Conservation (phyloP, 2,888 invertebrate species). For the Athalia cordata region DNA sequence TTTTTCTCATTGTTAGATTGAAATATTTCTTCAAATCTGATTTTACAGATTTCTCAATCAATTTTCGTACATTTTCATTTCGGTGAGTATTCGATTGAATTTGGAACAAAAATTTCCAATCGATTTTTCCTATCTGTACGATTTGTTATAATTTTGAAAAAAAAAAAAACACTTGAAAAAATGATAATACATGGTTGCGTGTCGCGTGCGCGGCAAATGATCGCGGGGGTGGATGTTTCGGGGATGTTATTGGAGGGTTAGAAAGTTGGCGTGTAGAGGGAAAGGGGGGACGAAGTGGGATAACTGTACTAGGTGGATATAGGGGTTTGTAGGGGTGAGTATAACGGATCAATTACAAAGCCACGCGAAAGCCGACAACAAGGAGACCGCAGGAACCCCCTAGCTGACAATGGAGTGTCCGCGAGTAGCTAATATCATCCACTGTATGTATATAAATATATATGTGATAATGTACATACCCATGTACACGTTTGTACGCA, state of each 20-base stretch:
- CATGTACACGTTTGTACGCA: background rate
- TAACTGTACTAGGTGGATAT: too few relatives aligned
- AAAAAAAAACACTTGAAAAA: background rate
- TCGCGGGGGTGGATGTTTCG: too few relatives aligned
- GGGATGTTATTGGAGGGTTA: too few relatives aligned
- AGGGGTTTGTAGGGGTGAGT: constrained; percentile 29
- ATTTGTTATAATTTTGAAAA: background rate
- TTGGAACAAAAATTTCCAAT: background rate
- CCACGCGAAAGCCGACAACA: constrained; percentile 56
- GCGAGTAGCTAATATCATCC: constrained; percentile 54
- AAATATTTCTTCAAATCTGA: too few relatives aligned
- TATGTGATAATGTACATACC: too few relatives aligned
- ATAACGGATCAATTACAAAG: constrained; percentile 58
- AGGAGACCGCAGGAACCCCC: constrained; percentile 55
- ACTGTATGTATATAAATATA: too few relatives aligned
- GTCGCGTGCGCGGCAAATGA: too few relatives aligned
- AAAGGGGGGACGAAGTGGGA: background rate
- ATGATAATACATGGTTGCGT: background rate
- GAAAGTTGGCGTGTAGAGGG: background rate
- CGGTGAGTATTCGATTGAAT: too few relatives aligned
- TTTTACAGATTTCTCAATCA: too few relatives aligned
- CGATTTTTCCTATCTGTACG: background rate
- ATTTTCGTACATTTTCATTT: too few relatives aligned
- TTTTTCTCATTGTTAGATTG: too few relatives aligned
- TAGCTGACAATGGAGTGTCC: constrained; percentile 55